Evolutionary conservation across 2,113 vertebrate genomes (phyloP).

Genomic region (Hiodon alosoides): DNA sequence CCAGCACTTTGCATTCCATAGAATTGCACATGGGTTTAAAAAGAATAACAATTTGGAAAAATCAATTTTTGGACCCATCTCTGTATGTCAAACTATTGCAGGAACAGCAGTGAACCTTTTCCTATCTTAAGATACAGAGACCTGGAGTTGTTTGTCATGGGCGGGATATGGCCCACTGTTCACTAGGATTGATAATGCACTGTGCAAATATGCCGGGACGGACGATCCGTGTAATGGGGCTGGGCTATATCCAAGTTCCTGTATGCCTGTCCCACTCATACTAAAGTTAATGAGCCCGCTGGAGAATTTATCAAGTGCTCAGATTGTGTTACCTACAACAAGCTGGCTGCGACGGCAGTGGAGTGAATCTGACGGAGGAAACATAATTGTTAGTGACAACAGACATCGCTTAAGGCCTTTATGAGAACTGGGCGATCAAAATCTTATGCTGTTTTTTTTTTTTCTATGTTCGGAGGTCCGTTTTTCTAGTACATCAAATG

Average conservation of each 20-base stretch:
- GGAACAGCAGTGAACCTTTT: background rate
- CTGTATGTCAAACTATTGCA: background rate
- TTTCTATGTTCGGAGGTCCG: too few relatives aligned
- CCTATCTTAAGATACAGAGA: background rate
- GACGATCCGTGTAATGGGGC: background rate
- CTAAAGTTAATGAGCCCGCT: too few relatives aligned
- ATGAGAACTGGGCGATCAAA: too few relatives aligned
- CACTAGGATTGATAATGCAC: background rate
- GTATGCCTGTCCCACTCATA: too few relatives aligned
- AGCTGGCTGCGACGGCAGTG: too few relatives aligned
- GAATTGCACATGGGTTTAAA: background rate
- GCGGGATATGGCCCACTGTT: background rate
- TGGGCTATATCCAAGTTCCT: background rate
- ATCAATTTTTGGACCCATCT: background rate
- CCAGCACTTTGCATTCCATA: background rate
- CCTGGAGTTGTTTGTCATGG: background rate
- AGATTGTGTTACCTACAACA: background rate
- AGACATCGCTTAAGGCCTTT: too few relatives aligned
- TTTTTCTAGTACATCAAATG: too few relatives aligned
- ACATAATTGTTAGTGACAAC: too few relatives aligned
- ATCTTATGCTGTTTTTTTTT: too few relatives aligned
- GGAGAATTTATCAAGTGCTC: background rate
- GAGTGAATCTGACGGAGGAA: too few relatives aligned
- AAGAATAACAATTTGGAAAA: background rate
- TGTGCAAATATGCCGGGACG: background rate